phyloP scores from a whole-genome alignment of 2,113 vertebrate genomes.

The Pachyramphus minor region DNA sequence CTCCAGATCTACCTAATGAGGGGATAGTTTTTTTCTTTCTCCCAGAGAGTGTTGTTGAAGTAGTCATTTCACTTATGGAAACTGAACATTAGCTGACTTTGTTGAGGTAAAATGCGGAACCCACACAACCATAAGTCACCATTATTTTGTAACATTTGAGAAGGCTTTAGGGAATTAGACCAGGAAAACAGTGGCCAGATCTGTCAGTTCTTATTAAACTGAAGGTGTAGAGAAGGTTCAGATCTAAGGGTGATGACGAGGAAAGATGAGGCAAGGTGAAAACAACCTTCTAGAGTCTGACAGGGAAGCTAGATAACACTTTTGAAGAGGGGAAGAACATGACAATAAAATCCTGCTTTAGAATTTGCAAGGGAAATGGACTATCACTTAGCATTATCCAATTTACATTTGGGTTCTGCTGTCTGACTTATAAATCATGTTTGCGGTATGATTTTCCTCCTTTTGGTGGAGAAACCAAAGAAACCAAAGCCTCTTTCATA shows the following conservation, averaged over 20 bases:
- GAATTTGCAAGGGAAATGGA: not conserved
- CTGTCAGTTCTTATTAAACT: not conserved
- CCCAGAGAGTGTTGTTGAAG: not conserved
- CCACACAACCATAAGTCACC: rapidly evolving
- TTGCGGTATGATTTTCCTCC: not conserved
- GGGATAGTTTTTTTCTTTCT: not conserved
- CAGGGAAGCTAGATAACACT: not conserved
- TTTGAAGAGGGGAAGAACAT: not conserved
- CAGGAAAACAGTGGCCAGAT: not conserved
- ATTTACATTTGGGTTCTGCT: not conserved
- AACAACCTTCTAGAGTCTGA: not conserved
- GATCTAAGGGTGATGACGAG: not conserved
- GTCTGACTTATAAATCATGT: not conserved
- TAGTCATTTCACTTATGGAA: not conserved
- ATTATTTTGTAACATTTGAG: not conserved
- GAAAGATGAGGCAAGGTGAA: not conserved
- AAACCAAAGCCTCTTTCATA: not conserved
- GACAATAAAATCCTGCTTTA: not conserved
- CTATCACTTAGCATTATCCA: not conserved
- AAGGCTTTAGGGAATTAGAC: not conserved
- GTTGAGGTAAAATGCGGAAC: not conserved
- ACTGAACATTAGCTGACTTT: not conserved
- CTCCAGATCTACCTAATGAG: not conserved
- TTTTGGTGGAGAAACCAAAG: not conserved
- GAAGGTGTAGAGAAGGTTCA: not conserved